Evolutionary conservation across 2,797 vertebrate species (phyloP).

Genomic region (Hydrophis major): DNA sequence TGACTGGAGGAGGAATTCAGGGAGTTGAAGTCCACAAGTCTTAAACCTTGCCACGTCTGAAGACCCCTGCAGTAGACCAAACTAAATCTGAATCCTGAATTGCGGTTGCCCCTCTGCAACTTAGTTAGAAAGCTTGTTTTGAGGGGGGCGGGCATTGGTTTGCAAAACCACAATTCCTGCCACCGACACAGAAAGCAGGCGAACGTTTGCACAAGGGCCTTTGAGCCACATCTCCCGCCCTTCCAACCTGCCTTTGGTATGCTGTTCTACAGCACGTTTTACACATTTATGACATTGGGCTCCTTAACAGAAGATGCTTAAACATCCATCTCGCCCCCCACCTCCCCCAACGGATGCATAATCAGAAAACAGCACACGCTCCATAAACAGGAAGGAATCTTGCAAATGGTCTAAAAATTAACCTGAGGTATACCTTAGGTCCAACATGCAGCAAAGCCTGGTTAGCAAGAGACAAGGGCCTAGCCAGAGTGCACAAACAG

Average conservation of each 20-base stretch:
- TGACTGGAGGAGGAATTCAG: too few relatives aligned
- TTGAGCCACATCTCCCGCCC: neutral
- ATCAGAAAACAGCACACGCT: neutral
- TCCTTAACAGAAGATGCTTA: neutral
- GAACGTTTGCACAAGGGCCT: neutral
- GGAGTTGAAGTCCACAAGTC: too few relatives aligned
- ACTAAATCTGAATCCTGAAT: too few relatives aligned
- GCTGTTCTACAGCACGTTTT: neutral
- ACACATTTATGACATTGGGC: too few relatives aligned
- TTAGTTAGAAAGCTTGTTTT: neutral
- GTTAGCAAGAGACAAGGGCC: neutral
- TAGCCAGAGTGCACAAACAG: neutral
- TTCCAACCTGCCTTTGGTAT: neutral
- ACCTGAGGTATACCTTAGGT: neutral
- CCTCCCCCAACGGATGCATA: neutral
- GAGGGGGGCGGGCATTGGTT: rapidly evolving
- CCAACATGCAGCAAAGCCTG: too few relatives aligned
- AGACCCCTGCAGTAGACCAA: too few relatives aligned
- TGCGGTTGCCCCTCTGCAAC: neutral
- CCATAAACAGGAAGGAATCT: neutral
- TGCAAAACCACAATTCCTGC: neutral
- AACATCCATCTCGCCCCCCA: neutral
- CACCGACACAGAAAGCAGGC: neutral
- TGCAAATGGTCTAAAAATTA: neutral
- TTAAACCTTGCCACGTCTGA: too few relatives aligned